Evolutionary conservation across 2,888 invertebrate species (phyloP), one percentile per base, ranked within the genome.

Genomic region (Minunthozetes semirufus): DNA sequence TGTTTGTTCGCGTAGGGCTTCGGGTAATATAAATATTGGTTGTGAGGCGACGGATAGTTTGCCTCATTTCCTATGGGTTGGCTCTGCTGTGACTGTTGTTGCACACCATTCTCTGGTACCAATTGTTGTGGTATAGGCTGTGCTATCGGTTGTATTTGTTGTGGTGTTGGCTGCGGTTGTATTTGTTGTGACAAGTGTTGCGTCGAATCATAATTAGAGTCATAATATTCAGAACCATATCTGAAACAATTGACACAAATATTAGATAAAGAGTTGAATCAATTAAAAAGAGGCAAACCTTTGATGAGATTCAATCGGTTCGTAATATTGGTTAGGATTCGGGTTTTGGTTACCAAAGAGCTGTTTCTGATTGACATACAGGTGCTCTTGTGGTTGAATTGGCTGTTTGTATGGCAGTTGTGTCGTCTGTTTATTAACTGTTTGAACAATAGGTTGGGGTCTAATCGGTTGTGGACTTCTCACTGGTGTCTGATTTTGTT

Each of bases 11-110:
- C 22, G 53, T 75, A 75, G 5, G 75, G 75, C 46, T 75, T 75
- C 27, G 75, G 75, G 29, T 71, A 75, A 63, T 75, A 75, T 46
- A 75, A 29, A 75, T 75, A 75, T 48, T 75, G 75, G 19, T 74
- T 74, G 2, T 63, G 70, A 5, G 42, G 25, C 1, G 25, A 11
- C 0, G 46, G 15, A 73, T 59, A 42, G 9, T 17, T 42, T 1
- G 71, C n/a, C 22, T 75, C 25, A 3, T 19, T 33, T 48, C 33
- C 53, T 19, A 70, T 17, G 9, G 48, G 22, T 50, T 33, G 46
- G 59, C n/a, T 48, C 9, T 68, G 42, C 9, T 73, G 19, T 50
- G 63, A 33, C 33, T n/a, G 70, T 33, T 73, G 50, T 33, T 73
- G 50, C 59, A 22, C 33, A 25, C 17, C 29, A 22, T 17, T 19